These are phyloP conservation scores for Peromyscus californicus DNA, from an alignment of 2,113 vertebrate species.

Conservation along the genomic window DNA sequence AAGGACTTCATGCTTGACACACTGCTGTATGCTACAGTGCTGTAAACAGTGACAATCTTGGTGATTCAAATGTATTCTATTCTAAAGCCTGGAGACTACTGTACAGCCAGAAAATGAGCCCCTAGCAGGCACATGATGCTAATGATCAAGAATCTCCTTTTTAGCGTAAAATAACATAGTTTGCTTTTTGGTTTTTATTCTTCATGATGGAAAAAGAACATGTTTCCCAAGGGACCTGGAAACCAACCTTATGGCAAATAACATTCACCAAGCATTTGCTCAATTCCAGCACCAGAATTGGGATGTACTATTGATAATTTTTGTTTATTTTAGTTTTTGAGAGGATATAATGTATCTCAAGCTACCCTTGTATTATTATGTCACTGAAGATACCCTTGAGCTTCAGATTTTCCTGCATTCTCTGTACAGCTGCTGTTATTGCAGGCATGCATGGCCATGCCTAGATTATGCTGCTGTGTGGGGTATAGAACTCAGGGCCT, in stretches of 20 bases:
- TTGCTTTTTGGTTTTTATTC: not conserved
- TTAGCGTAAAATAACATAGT: not conserved
- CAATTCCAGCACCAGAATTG: not conserved
- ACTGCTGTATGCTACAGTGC: not conserved
- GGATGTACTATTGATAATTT: not conserved
- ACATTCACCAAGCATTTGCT: not conserved
- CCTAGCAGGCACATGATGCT: not conserved
- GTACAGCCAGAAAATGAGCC: not conserved
- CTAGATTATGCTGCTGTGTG: not conserved
- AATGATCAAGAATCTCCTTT: not conserved
- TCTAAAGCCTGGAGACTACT: not conserved
- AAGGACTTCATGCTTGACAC: not conserved
- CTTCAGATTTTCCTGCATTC: not conserved
- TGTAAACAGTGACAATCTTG: not conserved
- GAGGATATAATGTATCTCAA: not conserved
- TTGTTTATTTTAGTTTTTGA: not conserved
- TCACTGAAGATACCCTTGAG: not conserved
- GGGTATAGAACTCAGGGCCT: too few relatives aligned
- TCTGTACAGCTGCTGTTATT: not conserved
- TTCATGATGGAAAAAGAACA: not conserved
- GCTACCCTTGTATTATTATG: too few relatives aligned
- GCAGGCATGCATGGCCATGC: too few relatives aligned
- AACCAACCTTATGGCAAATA: not conserved
- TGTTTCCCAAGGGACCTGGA: not conserved
- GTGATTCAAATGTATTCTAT: not conserved